Conservation (phyloP, 2,113 vertebrate species). For the Brevimyrus niger region DNA sequence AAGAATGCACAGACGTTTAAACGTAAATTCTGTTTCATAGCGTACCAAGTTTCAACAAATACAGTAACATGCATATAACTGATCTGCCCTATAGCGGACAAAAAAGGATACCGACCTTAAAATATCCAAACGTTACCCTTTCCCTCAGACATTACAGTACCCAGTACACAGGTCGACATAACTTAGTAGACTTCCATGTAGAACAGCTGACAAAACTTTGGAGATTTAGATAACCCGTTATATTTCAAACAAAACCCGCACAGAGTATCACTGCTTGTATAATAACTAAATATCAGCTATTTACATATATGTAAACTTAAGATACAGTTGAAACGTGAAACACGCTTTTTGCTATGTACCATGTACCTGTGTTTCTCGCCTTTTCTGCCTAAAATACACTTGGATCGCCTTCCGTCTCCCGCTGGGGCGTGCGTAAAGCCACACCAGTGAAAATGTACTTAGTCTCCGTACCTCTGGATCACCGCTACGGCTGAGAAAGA, state of each 20-base stretch:
- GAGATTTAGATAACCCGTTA: neutral
- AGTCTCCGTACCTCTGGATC: slow-evolving; percentile 32
- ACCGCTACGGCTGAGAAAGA: slow-evolving; percentile 36
- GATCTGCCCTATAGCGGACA: neutral
- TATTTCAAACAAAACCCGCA: neutral
- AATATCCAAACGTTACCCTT: neutral
- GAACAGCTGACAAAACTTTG: neutral
- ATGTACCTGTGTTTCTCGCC: slow-evolving; percentile 18
- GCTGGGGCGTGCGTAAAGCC: neutral
- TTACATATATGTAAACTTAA: neutral
- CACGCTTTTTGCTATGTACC: neutral
- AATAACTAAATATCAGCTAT: neutral
- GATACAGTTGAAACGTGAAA: neutral
- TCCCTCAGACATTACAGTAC: neutral
- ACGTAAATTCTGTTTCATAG: neutral
- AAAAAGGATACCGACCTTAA: neutral
- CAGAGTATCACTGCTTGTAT: neutral
- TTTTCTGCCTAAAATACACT: slow-evolving; percentile 38
- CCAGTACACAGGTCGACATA: neutral
- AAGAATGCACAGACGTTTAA: neutral
- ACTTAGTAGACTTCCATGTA: slow-evolving; percentile 41
- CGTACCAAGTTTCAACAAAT: neutral
- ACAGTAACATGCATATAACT: neutral
- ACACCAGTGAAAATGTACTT: neutral
- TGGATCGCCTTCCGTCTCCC: neutral